phyloP scores from a whole-genome alignment of 2,113 vertebrate genomes.

The Misgurnus mizolepis region DNA sequence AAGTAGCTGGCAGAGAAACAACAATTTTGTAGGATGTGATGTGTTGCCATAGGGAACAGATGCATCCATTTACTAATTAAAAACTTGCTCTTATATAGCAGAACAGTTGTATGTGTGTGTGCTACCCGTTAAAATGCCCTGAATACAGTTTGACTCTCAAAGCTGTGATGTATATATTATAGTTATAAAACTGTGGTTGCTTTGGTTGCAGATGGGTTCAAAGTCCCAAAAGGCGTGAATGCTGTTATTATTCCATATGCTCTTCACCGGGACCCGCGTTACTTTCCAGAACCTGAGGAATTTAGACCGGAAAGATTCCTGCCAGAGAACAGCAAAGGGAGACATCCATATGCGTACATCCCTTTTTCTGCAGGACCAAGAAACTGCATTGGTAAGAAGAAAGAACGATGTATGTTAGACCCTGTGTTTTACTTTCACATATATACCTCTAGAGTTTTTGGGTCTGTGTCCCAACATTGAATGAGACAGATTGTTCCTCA shows the following conservation, averaged over 20 bases:
- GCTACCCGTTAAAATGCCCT: neutral
- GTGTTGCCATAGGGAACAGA: constrained; percentile 1
- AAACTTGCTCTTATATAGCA: neutral
- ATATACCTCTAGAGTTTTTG: constrained; percentile 35
- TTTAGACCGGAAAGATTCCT: constrained; percentile 83
- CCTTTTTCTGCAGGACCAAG: constrained; percentile 87
- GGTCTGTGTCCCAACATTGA: constrained; percentile 44
- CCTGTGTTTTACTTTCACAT: constrained; percentile 14
- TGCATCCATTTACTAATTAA: constrained; percentile 5
- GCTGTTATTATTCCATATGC: constrained; percentile 73
- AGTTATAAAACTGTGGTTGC: neutral
- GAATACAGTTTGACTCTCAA: neutral
- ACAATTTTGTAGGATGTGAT: neutral
- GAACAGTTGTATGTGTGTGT: neutral
- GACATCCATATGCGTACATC: constrained; percentile 78
- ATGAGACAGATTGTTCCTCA: constrained; percentile 53
- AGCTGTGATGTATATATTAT: neutral
- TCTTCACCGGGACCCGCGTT: constrained; percentile 77
- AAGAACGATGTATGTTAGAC: neutral
- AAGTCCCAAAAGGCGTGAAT: constrained; percentile 69
- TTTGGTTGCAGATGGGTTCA: constrained; percentile 72
- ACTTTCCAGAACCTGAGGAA: constrained; percentile 81
- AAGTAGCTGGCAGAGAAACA: constrained; percentile 16
- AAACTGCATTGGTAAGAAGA: constrained; percentile 85
- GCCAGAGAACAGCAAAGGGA: constrained; percentile 73